Evolutionary conservation across 2,888 invertebrate species (phyloP).

Genomic region (Labia minor): DNA sequence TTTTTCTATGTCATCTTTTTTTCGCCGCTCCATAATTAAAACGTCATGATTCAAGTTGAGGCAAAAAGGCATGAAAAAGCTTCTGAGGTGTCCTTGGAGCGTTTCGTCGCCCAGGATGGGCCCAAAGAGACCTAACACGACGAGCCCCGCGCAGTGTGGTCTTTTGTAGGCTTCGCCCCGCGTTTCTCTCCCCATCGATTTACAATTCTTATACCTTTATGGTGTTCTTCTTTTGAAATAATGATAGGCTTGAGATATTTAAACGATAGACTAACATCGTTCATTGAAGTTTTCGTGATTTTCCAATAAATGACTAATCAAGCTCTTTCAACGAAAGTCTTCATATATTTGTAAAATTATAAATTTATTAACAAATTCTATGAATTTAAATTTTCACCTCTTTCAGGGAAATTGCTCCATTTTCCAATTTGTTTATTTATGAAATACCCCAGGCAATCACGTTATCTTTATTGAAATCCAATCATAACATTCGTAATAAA

Average conservation of each 20-base stretch:
- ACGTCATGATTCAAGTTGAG: neutral
- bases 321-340: neutral
- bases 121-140: neutral
- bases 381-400: neutral
- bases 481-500: neutral
- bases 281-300: neutral
- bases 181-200: neutral
- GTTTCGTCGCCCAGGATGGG: neutral
- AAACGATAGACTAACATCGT: no score
- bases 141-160: neutral
- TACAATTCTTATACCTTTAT: neutral
- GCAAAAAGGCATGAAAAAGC: slow-evolving; percentile 8
- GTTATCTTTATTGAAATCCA: neutral
- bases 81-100: neutral
- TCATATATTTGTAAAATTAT: no score
- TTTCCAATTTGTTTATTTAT: neutral
- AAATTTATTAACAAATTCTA: no score
- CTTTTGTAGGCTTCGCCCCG: neutral
- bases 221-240: neutral
- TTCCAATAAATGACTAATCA: neutral
- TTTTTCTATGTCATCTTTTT: neutral
- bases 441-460: neutral
- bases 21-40: slow-evolving; percentile 1
- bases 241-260: neutral
- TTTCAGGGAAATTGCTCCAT: neutral